Percentiles rank a stretch among this genome's conserved stretches.
These are phyloP conservation scores for Zaprionus lachaisei DNA, from an alignment of 1,140 invertebrate species.

Conservation along the genomic window DNA sequence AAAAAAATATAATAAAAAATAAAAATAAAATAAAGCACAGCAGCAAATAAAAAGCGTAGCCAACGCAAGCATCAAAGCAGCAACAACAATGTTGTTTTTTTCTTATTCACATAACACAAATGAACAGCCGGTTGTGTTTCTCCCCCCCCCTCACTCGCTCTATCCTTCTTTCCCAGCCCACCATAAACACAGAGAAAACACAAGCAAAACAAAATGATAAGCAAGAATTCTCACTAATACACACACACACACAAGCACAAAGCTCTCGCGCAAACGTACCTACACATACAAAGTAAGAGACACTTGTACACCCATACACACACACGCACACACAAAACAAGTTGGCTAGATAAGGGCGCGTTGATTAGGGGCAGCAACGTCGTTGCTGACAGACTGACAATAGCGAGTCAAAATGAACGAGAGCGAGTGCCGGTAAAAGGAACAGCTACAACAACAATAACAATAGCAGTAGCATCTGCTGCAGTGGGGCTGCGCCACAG, in stretches of 20 bases:
- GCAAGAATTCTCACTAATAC: slow-evolving; percentile 21
- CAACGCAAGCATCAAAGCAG: slow-evolving; percentile 10
- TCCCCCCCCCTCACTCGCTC: not conserved
- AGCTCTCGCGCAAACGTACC: not conserved
- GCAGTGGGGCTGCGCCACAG: not conserved
- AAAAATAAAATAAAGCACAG: slow-evolving; percentile 15
- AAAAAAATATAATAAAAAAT: slow-evolving; percentile 22
- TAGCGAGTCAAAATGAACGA: slow-evolving; percentile 69
- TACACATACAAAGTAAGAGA: slow-evolving; percentile 18
- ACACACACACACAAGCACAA: slow-evolving; percentile 2
- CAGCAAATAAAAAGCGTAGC: slow-evolving; percentile 28
- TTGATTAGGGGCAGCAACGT: slow-evolving; percentile 67
- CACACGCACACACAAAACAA: slow-evolving; percentile 33
- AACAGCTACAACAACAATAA: slow-evolving; percentile 15
- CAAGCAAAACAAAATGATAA: slow-evolving; percentile 66
- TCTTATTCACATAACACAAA: slow-evolving; percentile 57
- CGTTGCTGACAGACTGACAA: slow-evolving; percentile 52
- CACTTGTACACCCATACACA: slow-evolving; percentile 44
- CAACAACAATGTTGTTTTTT: slow-evolving; percentile 36
- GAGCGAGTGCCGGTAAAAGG: slow-evolving; percentile 36
- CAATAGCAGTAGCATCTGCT: slow-evolving; percentile 11
- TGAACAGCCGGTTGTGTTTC: slow-evolving; percentile 21
- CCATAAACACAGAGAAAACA: slow-evolving; percentile 16
- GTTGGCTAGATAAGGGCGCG: slow-evolving; percentile 74
- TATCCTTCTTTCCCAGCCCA: no score